Evolutionary conservation across 2,113 vertebrate species (phyloP).

Genomic region (Atractosteus spatula): DNA sequence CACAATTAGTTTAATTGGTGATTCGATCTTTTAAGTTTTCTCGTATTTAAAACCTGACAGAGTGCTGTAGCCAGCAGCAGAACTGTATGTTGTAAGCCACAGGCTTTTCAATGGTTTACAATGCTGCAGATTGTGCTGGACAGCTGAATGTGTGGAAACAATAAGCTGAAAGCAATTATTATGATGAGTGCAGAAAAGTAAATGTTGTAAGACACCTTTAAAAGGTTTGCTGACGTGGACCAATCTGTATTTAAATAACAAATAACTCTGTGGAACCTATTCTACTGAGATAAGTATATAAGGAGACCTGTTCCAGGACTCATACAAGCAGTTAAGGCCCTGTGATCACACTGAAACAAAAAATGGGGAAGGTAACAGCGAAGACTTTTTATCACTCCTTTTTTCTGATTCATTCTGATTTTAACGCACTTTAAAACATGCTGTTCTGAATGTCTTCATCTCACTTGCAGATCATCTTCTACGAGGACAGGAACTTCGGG

Average conservation of each 20-base stretch:
- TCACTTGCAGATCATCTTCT: conserved; percentile 53
- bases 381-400: too few species aligned
- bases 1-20: too few species aligned
- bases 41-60: too few species aligned
- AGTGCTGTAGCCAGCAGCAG: too few species aligned
- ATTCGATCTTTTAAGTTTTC: too few species aligned
- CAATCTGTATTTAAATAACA: conserved; percentile 48
- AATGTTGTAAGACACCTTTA: conserved; percentile 39
- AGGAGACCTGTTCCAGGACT: conserved; percentile 21
- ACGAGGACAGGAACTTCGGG: conserved; percentile 53
- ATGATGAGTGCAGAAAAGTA: conserved; percentile 24
- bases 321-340: too few species aligned
- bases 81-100: background rate
- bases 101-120: conserved; percentile 36
- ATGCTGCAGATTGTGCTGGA: conserved; percentile 45
- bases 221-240: conserved; percentile 54
- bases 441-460: too few species aligned
- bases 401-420: too few species aligned
- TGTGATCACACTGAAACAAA: conserved; percentile 5
- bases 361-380: conserved; percentile 54
- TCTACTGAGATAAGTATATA: conserved; percentile 32
- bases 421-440: too few species aligned
- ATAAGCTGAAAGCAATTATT: conserved; percentile 21
- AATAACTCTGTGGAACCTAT: conserved; percentile 23
- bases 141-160: too few species aligned